Conservation (phyloP, 1,140 invertebrate genomes). For the Pantala flavescens region DNA sequence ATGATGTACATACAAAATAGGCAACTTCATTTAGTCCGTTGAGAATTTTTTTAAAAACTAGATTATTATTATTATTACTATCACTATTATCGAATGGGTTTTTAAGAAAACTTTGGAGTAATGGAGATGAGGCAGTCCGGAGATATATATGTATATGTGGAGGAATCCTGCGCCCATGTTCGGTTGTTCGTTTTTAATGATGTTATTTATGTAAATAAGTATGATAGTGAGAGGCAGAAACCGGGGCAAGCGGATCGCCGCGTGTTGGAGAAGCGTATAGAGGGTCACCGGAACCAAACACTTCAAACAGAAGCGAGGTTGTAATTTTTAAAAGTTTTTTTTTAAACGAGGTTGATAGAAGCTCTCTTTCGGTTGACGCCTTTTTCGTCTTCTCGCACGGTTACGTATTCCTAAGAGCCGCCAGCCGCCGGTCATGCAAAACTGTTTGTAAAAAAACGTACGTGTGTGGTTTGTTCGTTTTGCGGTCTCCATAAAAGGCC, state of each 20-base stretch:
- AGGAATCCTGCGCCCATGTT: neutral
- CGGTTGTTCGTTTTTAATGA: neutral
- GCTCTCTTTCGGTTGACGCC: neutral
- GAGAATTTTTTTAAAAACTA: neutral
- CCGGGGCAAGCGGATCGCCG: neutral
- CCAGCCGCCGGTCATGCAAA: too few relatives aligned
- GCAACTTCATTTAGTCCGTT: neutral
- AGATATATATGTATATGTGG: neutral
- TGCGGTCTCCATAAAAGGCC: neutral
- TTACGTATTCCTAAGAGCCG: neutral
- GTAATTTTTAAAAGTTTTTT: neutral
- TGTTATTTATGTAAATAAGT: neutral
- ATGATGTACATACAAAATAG: neutral
- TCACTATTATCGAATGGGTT: neutral
- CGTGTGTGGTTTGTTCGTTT: neutral
- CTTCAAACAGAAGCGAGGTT: neutral
- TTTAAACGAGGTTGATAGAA: neutral
- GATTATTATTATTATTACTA: neutral
- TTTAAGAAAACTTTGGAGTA: neutral
- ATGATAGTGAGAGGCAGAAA: neutral
- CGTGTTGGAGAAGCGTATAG: neutral
- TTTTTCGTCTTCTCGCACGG: neutral
- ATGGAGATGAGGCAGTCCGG: neutral
- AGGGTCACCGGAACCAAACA: neutral
- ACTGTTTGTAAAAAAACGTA: neutral